phyloP scores from a whole-genome alignment of 2,797 vertebrate genomes.

The Adelosebastes latens region DNA sequence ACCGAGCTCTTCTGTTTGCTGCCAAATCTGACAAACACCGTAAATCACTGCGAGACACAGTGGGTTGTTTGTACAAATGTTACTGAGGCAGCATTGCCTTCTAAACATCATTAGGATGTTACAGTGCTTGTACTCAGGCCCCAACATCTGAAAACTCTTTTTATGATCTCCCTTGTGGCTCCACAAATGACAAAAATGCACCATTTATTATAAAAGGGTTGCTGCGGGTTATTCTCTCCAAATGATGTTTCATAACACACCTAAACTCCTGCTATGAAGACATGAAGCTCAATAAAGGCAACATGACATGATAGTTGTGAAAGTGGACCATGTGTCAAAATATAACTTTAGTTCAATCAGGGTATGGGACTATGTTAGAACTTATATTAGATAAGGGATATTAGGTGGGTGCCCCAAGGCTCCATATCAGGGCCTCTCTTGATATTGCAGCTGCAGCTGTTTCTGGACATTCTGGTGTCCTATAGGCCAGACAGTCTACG shows the following conservation, averaged over 20 bases:
- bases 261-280: neutral
- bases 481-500: neutral
- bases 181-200: neutral
- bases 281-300: neutral
- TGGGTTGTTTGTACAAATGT: conserved; percentile 18
- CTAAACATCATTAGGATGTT: neutral
- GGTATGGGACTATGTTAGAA: neutral
- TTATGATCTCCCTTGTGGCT: neutral
- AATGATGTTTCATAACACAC: no score
- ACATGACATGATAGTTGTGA: neutral
- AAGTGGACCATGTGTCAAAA: neutral
- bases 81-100: conserved; percentile 2
- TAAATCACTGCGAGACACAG: conserved; percentile 12
- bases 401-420: neutral
- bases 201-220: neutral
- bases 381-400: neutral
- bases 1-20: conserved; percentile 5
- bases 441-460: neutral
- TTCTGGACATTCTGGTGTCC: neutral
- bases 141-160: neutral
- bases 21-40: conserved; percentile 33
- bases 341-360: neutral
- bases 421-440: neutral
- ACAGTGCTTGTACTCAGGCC: neutral
- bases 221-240: no score